phyloP scores from a whole-genome alignment of 2,888 invertebrate species.

The Tetramorium bicarinatum region DNA sequence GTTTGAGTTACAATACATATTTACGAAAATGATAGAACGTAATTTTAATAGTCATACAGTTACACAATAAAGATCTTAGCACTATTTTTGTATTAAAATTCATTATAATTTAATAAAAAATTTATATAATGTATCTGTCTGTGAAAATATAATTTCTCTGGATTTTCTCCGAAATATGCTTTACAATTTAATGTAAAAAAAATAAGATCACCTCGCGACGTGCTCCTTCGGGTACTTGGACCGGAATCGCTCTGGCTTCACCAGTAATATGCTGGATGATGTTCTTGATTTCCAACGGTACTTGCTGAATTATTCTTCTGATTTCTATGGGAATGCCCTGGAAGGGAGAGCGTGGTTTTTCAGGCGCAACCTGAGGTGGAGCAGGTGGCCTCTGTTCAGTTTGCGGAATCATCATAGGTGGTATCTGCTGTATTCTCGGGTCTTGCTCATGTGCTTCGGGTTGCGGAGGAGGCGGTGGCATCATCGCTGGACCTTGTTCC shows the following conservation, averaged over 20 bases:
- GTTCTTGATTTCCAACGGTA: slow-evolving; percentile 83
- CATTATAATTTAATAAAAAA: not conserved
- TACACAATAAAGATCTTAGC: not conserved
- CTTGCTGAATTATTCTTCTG: slow-evolving; percentile 82
- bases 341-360: slow-evolving; percentile 82
- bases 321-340: slow-evolving; percentile 84
- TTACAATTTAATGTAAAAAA: slow-evolving; percentile 1
- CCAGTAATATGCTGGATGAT: slow-evolving; percentile 83
- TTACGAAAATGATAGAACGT: not conserved
- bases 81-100: not conserved
- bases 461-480: slow-evolving; percentile 78
- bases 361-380: slow-evolving; percentile 74
- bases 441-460: slow-evolving; percentile 77
- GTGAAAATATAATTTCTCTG: not conserved
- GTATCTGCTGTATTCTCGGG: slow-evolving; percentile 73
- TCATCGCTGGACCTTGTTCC: slow-evolving; percentile 79
- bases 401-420: slow-evolving; percentile 79
- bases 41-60: not conserved
- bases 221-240: slow-evolving; percentile 79
- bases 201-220: slow-evolving; percentile 79
- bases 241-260: slow-evolving; percentile 77
- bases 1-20: slow-evolving; percentile 40
- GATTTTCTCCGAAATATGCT: not conserved
- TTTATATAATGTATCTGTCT: not conserved
- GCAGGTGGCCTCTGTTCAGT: slow-evolving; percentile 76